Percentiles rank a stretch among this genome's conserved stretches.
Evolutionary conservation across 2,113 vertebrate genomes (phyloP).

Genomic region (Clupea harengus): DNA sequence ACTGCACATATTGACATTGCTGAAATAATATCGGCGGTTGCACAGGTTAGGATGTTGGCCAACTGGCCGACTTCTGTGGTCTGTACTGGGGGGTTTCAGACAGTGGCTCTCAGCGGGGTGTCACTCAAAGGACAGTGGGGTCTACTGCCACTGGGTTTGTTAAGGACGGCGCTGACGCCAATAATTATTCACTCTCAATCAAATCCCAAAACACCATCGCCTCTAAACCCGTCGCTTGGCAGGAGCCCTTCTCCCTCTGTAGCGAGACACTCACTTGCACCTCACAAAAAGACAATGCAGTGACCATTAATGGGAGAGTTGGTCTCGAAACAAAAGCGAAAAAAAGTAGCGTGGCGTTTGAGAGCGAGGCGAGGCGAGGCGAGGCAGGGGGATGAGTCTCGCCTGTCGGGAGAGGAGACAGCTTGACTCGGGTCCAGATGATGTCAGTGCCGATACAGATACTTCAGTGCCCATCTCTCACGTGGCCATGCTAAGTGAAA

Average conservation of each 20-base stretch:
- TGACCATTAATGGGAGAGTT: not conserved
- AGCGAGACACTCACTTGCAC: slow-evolving; percentile 19
- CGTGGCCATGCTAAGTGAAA: slow-evolving; percentile 47
- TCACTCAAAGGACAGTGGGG: slow-evolving; percentile 54
- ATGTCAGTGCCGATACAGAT: slow-evolving; percentile 27
- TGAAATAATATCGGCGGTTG: not conserved
- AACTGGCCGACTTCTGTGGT: not conserved
- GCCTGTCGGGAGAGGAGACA: not conserved
- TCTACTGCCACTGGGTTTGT: slow-evolving; percentile 54
- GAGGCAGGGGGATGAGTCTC: not conserved
- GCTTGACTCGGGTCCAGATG: slow-evolving; percentile 34
- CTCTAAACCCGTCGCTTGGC: slow-evolving; percentile 25
- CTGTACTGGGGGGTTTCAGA: not conserved
- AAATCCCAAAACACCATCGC: slow-evolving; percentile 43
- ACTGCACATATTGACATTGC: slow-evolving; percentile 13
- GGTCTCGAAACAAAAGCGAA: not conserved
- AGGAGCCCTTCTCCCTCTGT: not conserved
- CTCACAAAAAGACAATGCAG: slow-evolving; percentile 3
- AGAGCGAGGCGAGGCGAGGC: not conserved
- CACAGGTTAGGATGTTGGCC: not conserved
- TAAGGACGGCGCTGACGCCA: slow-evolving; percentile 50
- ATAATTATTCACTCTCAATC: slow-evolving; percentile 56
- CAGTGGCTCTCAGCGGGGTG: not conserved
- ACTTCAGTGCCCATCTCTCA: slow-evolving; percentile 30
- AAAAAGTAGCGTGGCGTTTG: not conserved